Evolutionary conservation across 1,140 invertebrate genomes (phyloP).

Genomic region (Zaprionus capensis): DNA sequence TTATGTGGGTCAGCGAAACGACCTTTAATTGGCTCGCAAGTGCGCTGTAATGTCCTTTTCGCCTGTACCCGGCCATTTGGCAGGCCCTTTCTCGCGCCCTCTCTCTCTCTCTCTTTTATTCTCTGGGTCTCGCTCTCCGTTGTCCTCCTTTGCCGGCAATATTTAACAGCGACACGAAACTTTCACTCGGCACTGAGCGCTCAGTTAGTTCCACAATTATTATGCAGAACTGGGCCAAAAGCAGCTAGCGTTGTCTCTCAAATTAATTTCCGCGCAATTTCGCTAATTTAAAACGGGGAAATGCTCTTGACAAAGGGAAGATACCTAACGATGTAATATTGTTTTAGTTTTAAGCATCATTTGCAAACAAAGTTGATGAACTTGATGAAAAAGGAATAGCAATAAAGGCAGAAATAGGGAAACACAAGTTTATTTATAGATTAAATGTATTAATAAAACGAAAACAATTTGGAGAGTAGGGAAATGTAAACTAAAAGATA

Average conservation of each 20-base stretch:
- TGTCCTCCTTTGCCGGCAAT: constrained; percentile 40
- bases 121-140: background rate
- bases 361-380: background rate
- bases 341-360: background rate
- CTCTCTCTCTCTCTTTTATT: background rate
- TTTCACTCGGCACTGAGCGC: constrained; percentile 30
- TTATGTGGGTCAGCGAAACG: constrained; percentile 77
- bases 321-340: background rate
- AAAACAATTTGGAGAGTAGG: background rate
- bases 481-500: background rate
- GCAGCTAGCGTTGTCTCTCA: constrained; percentile 8
- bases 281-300: constrained; percentile 5
- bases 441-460: background rate
- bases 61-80: constrained; percentile 9
- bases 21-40: constrained; percentile 77
- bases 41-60: constrained; percentile 61
- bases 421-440: background rate
- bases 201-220: constrained; percentile 19
- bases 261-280: constrained; percentile 11
- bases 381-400: too few species aligned
- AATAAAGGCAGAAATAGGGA: background rate
- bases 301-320: background rate
- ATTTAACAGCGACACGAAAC: constrained; percentile 53
- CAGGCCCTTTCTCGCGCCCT: background rate
- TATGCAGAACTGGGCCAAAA: constrained; percentile 24